A percentile compares a stretch with the other conserved stretches of the same genome.
Conservation (phyloP, 2,113 vertebrate species). For the Lamprotornis superbus region DNA sequence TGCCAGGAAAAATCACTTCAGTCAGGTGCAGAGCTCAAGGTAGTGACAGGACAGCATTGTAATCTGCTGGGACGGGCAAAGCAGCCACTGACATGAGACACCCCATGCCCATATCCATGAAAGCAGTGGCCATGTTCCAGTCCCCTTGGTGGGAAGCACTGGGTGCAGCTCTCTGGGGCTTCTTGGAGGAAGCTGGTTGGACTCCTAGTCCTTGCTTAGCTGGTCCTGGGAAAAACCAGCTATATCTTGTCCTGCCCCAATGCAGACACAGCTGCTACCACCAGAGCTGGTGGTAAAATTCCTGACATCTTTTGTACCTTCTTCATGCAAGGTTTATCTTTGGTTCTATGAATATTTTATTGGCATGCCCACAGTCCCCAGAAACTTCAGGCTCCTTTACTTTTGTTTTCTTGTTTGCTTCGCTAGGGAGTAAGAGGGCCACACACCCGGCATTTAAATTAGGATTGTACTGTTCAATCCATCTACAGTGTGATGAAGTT, state of each 20-base stretch:
- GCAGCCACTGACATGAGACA: rapidly evolving
- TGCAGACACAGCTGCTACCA: neutral
- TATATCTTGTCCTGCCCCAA: neutral
- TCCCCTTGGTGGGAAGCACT: neutral
- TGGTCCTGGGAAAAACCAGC: neutral
- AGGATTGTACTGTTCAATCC: neutral
- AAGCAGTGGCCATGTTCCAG: neutral
- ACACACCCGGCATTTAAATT: neutral
- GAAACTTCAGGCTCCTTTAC: neutral
- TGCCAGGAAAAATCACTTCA: neutral
- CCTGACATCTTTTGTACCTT: neutral
- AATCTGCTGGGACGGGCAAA: neutral
- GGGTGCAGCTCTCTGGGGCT: neutral
- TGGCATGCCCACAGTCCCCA: neutral
- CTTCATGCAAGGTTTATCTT: neutral
- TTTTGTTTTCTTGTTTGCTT: neutral
- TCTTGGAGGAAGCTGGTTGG: neutral
- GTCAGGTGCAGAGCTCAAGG: neutral
- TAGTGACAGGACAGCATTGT: neutral
- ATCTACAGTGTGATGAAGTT: neutral
- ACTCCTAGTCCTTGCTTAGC: neutral
- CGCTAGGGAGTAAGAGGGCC: neutral
- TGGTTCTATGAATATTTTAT: neutral
- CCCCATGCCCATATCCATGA: rapidly evolving
- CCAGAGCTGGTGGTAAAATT: neutral